Percentiles rank a stretch among this genome's conserved stretches.
phyloP scores from a whole-genome alignment of 2,113 vertebrate genomes.

The Meles meles region DNA sequence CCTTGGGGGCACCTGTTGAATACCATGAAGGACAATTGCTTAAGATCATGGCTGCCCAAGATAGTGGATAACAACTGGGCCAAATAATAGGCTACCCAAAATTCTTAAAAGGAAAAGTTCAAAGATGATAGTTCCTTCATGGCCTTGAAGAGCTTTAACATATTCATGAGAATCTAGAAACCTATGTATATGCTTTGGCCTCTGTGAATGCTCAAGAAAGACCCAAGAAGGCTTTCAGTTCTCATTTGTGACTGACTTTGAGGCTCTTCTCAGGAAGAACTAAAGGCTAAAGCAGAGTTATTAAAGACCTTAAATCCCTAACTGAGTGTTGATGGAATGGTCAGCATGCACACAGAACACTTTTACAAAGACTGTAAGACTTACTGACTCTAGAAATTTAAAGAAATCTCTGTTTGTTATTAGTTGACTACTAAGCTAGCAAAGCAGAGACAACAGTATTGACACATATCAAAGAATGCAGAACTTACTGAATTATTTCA shows the following conservation, averaged over 20 bases:
- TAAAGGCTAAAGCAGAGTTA: background rate
- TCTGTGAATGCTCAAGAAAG: background rate
- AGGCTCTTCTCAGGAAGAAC: background rate
- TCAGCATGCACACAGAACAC: background rate
- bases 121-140: background rate
- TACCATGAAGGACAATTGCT: background rate
- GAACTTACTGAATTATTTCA: background rate
- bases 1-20: background rate
- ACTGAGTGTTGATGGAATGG: background rate
- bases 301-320: background rate
- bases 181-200: background rate
- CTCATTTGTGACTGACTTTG: background rate
- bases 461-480: background rate
- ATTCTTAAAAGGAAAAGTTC: background rate
- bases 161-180: background rate
- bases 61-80: background rate
- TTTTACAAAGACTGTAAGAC: background rate
- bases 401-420: background rate
- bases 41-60: background rate
- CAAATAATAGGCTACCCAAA: background rate
- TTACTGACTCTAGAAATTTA: background rate
- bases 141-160: background rate
- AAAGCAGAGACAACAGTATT: background rate
- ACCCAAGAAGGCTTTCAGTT: background rate
- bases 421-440: background rate